Percentiles rank a stretch among this genome's conserved stretches.
phyloP scores from a whole-genome alignment of 2,113 vertebrate genomes.

The Seriola aureovittata region DNA sequence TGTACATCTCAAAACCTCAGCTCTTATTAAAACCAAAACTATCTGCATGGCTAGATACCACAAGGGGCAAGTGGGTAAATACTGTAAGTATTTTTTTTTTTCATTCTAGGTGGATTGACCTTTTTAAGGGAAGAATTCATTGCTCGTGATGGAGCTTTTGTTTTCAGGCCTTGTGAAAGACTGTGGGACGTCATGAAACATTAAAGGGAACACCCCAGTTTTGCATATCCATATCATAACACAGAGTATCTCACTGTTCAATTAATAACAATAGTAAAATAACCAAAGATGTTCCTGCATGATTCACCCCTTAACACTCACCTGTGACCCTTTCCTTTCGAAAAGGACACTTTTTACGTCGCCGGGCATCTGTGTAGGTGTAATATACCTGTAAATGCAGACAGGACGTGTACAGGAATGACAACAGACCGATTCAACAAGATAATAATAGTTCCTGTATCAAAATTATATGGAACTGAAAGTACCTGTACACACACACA shows the following conservation, averaged over 20 bases:
- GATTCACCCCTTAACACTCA: conserved; percentile 75
- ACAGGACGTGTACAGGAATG: conserved; percentile 2
- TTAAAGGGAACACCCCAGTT: background rate
- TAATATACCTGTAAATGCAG: conserved; percentile 75
- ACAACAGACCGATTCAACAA: background rate
- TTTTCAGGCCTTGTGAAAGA: background rate
- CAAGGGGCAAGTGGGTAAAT: no score
- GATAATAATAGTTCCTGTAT: background rate
- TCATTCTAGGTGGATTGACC: no score
- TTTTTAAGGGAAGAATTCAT: no score
- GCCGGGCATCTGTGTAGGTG: conserved; percentile 72
- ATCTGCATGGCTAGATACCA: no score
- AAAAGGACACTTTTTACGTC: conserved; percentile 86
- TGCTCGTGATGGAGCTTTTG: background rate
- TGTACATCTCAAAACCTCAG: no score
- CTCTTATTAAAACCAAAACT: no score
- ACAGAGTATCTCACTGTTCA: background rate
- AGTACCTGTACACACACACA: conserved; percentile 84
- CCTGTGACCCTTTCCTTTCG: conserved; percentile 66
- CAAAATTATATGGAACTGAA: background rate
- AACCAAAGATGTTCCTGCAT: background rate
- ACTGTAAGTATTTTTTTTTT: no score
- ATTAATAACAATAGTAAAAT: background rate
- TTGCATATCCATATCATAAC: conserved; percentile 1
- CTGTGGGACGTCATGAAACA: background rate